These are phyloP conservation scores for Fistularia tabacaria DNA, from an alignment of 2,797 vertebrate genomes.

Conservation along the genomic window DNA sequence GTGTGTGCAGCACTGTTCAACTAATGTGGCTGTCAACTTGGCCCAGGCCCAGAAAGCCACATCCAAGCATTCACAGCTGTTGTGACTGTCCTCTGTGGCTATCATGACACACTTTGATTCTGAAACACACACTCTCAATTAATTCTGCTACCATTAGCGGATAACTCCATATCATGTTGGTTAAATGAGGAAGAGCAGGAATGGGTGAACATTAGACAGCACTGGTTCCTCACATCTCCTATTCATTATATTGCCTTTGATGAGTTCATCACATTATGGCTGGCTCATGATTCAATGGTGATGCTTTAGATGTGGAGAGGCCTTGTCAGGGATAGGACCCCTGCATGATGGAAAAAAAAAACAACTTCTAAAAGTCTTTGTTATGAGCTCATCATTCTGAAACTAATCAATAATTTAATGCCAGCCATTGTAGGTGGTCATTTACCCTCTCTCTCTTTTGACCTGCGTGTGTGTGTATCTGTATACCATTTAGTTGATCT, in stretches of 20 bases:
- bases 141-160: slow-evolving; percentile 42
- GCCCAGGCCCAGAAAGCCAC: slow-evolving; percentile 57
- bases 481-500: neutral
- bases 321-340: slow-evolving; percentile 56
- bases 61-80: slow-evolving; percentile 65
- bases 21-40: slow-evolving; percentile 62
- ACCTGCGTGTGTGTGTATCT: slow-evolving; percentile 5
- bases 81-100: slow-evolving; percentile 56
- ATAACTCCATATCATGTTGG: slow-evolving; percentile 38
- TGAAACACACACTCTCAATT: slow-evolving; percentile 47
- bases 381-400: slow-evolving; percentile 57
- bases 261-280: slow-evolving; percentile 63
- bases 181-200: slow-evolving; percentile 40
- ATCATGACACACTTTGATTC: slow-evolving; percentile 48
- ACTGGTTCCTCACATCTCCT: slow-evolving; percentile 30
- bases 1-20: slow-evolving; percentile 17
- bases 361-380: slow-evolving; percentile 4
- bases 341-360: slow-evolving; percentile 31
- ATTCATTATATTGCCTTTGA: slow-evolving; percentile 63
- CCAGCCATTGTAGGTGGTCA: slow-evolving; percentile 29
- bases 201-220: slow-evolving; percentile 20
- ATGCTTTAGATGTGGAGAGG: slow-evolving; percentile 56
- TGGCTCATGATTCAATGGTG: slow-evolving; percentile 60
- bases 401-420: slow-evolving; percentile 61
- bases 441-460: slow-evolving; percentile 12